A percentile compares a stretch with the other conserved stretches of the same genome.
phyloP scores from a whole-genome alignment of 1,140 invertebrate species.

The Agrilus planipennis region DNA sequence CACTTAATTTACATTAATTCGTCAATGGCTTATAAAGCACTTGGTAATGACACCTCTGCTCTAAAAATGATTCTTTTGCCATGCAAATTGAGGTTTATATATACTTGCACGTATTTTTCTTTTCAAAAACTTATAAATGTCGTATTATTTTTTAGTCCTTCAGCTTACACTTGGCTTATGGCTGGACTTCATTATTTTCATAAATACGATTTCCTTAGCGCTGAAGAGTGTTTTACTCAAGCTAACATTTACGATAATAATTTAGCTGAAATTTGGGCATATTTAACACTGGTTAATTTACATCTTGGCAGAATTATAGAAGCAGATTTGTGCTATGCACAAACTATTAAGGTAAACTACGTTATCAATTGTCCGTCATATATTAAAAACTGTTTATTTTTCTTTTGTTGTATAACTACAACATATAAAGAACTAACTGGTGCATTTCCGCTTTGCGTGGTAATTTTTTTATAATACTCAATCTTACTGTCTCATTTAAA shows the following conservation, averaged over 20 bases:
- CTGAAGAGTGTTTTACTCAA: constrained; percentile 28
- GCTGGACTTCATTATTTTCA: constrained; percentile 23
- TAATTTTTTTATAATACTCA: too few species aligned
- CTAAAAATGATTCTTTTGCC: constrained; percentile 22
- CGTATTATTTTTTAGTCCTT: constrained; percentile 21
- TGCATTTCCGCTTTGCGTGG: too few species aligned
- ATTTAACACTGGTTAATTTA: constrained; percentile 27
- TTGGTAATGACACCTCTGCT: constrained; percentile 19
- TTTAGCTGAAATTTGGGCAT: constrained; percentile 25
- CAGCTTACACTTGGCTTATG: constrained; percentile 26
- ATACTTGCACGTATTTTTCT: too few species aligned
- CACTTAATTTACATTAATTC: constrained; percentile 23
- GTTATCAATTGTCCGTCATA: too few species aligned
- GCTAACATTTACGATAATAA: constrained; percentile 25
- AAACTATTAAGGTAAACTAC: constrained; percentile 25
- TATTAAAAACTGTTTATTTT: too few species aligned
- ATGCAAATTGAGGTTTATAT: too few species aligned
- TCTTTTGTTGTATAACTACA: too few species aligned
- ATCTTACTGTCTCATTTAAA: too few species aligned
- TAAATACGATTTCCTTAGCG: constrained; percentile 24
- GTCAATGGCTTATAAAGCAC: constrained; percentile 13
- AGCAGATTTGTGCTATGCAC: constrained; percentile 25
- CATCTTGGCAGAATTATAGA: constrained; percentile 20
- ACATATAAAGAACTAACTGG: too few species aligned
- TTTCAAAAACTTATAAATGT: too few species aligned